Evolutionary conservation across 2,797 vertebrate genomes (phyloP).

Genomic region (Smutsia temminckii): DNA sequence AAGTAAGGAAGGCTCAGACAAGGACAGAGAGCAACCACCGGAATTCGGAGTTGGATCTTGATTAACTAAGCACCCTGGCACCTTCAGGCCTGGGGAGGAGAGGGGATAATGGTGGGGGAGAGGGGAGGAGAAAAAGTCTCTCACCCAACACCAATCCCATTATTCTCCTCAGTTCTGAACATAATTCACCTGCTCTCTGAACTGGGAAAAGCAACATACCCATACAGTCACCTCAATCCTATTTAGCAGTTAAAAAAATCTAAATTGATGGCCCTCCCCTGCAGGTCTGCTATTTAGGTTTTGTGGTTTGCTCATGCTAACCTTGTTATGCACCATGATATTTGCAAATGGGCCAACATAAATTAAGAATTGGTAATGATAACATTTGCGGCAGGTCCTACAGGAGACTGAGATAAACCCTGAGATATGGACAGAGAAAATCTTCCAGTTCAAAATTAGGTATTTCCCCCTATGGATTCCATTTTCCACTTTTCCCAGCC

Average conservation of each 20-base stretch:
- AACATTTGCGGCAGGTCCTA: constrained; percentile 3
- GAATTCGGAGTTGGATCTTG: neutral
- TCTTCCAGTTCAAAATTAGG: neutral
- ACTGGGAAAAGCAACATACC: neutral
- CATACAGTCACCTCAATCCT: constrained; percentile 13
- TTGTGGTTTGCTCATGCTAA: neutral
- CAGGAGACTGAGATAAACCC: neutral
- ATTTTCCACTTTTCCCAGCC: constrained; percentile 14
- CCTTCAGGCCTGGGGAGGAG: neutral
- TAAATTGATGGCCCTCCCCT: constrained; percentile 15
- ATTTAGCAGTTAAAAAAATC: neutral
- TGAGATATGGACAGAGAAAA: constrained; percentile 1
- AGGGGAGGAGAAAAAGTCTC: neutral
- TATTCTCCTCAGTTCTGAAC: no score
- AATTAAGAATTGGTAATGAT: neutral
- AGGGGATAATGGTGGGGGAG: no score
- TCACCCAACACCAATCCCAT: neutral
- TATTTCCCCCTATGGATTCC: neutral
- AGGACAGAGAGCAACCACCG: neutral
- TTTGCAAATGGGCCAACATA: constrained; percentile 1
- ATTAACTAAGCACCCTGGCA: neutral
- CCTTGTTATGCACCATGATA: neutral
- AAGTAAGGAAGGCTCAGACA: neutral
- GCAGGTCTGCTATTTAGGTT: constrained; percentile 40
- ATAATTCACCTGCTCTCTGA: constrained; percentile 41